Evolutionary conservation across 1,140 invertebrate species (phyloP), one percentile per base, ranked within the genome.

Genomic region (Zaprionus nigranus): DNA sequence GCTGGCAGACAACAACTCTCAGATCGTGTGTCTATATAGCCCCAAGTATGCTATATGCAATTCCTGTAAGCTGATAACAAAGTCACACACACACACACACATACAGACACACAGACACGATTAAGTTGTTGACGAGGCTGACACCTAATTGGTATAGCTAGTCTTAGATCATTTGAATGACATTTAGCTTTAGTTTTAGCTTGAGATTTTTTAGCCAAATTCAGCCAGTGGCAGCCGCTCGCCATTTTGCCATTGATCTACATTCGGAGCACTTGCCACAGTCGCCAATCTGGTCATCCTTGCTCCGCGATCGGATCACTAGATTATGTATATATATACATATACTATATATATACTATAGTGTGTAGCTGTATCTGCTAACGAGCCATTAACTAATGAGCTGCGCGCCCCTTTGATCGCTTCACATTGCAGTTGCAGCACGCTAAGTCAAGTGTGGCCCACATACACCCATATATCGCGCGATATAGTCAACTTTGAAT

Each of bases 161-260:
- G 40, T 72, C 78, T 66, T 72, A 59, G 62, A 70, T 56, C 73
- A 72, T 68, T 85, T 78, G 75, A 88, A 82, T 86, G 82, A 68
- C 76, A 86, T 79, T 87, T 76, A 66, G 69, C 70, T 70, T 72
- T 73, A 77, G 76, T 67, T 75, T 63, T 30, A 64, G 51, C 53
- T 56, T 80, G 49, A 53, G 24, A n/a, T 40, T 81, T 34, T 22
- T 82, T 81, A 88, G 81, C 84, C 84, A 88, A 88, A 90, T 90
- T 86, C 78, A 85, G 82, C 59, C 40, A 46, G 61, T 34, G 28
- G 46, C 65, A 40, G 58, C 56, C 62, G 62, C 60, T 71, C 77
- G 61, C 63, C 46, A 13, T 90, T 88, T 88, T 88, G 85, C 86
- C 85, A 88, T 88, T 88, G 85, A 88, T 88, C 85, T 88, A 88